Base-by-base conservation (phyloP, 2,888 invertebrate species). In the Lysandra bellargus region DNA sequence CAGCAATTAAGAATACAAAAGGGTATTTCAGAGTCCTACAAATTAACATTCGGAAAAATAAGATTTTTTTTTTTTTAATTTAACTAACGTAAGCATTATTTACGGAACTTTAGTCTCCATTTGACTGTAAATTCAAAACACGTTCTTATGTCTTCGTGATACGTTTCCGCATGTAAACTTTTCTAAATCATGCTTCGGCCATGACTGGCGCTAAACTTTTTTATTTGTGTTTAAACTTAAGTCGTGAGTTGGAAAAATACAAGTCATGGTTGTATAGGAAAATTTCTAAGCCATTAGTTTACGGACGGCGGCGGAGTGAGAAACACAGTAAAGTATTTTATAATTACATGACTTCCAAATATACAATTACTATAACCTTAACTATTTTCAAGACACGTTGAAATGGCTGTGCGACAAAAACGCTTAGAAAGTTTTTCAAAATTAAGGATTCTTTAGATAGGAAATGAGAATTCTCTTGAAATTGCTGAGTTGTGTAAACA, bases 221-320 rank as follows among this genome's bases (percentile, higher is more conserved):
- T 69, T 69, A 69, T 69, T 69, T 69, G 30, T 69, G 30, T 69
- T 69, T 12, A 69, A 69, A 33, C 33, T 69, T 12, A 69, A 69
- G 33, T 69, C 69, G 69, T 33, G 30, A 33, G 69, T 69, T 69
- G 33, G 33, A 9, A 33, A 69, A 69, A 69, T 33, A 4, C 33
- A 14, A 33, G 12, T 64, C 64, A 69, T 69, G 69, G 30, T 33
- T 33, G 30, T 33, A 33, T 12, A 33, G 69, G 1, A 69, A 12
- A 33, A 69, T 69, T 69, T 69, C 69, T 69, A 33, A 30, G 0
- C 33, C 12, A 69, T 33, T 69, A 69, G 61, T 23, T 64, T 64
- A 23, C 9, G 30, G 9, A 69, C 33, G 33, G 69, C 69, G 5
- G 30, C 33, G 4, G 69, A 3, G 69, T 1, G 33, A 69, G 33